Percentiles rank a stretch among this genome's conserved stretches.
These are phyloP conservation scores for Diorhabda elongata DNA, from an alignment of 1,140 invertebrate species.

Conservation along the genomic window DNA sequence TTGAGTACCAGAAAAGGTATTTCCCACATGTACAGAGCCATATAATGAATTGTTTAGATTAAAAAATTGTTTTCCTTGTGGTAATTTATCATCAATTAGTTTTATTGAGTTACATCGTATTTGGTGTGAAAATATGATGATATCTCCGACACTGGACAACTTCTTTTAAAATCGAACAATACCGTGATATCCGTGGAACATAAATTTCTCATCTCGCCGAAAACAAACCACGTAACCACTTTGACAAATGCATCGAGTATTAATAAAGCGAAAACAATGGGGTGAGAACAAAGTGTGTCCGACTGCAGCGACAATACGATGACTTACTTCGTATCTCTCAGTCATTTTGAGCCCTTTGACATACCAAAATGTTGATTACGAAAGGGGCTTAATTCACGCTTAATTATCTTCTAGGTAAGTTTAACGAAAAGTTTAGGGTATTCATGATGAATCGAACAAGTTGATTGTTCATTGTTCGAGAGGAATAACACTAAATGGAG, in stretches of 20 bases:
- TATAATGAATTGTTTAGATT: too few species aligned
- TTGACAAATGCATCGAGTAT: constrained; percentile 9
- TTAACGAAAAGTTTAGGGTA: not conserved
- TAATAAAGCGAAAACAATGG: constrained; percentile 12
- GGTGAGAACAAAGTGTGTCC: constrained; percentile 1
- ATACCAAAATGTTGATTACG: not conserved
- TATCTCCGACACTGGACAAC: not conserved
- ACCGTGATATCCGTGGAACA: not conserved
- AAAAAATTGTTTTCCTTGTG: too few species aligned
- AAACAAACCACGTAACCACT: not conserved
- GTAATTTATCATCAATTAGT: too few species aligned
- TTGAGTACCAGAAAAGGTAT: too few species aligned
- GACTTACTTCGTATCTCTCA: constrained; percentile 8
- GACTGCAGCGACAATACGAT: constrained; percentile 6
- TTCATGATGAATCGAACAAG: not conserved
- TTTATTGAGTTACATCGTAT: too few species aligned
- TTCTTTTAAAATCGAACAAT: constrained; percentile 1
- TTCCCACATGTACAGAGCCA: too few species aligned
- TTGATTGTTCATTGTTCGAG: not conserved
- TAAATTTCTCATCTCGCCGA: not conserved
- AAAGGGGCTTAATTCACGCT: not conserved
- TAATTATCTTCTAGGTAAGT: constrained; percentile 2
- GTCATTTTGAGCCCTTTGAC: constrained; percentile 6
- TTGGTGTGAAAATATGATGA: too few species aligned
- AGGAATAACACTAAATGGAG: too few species aligned